phyloP scores from a whole-genome alignment of 2,888 invertebrate species.

The Ophonus ardosiacus region DNA sequence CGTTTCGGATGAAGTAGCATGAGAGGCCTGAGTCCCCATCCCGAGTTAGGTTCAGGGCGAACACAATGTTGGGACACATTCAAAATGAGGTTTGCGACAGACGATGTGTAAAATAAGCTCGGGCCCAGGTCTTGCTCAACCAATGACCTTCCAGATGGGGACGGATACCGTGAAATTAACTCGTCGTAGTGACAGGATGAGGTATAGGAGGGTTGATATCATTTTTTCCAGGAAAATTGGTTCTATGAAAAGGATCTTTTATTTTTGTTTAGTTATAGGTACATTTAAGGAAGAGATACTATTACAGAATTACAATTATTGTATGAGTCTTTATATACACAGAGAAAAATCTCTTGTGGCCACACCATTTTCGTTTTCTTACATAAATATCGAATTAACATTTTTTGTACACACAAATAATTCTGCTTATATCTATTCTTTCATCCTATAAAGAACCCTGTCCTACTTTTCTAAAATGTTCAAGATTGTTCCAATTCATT shows the following conservation, averaged over 20 bases:
- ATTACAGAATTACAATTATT: too few relatives aligned
- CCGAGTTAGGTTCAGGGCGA: background rate
- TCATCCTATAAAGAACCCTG: too few relatives aligned
- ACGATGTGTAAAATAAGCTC: constrained; percentile 62
- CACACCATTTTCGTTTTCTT: too few relatives aligned
- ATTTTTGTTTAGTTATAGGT: background rate
- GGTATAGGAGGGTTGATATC: background rate
- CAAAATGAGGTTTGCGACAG: constrained; percentile 62
- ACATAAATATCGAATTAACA: too few relatives aligned
- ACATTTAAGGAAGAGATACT: too few relatives aligned
- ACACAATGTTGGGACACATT: constrained; percentile 27
- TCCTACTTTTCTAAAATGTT: too few relatives aligned
- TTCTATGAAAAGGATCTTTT: background rate
- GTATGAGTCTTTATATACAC: too few relatives aligned
- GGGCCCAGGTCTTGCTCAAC: constrained; percentile 24
- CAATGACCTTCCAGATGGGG: constrained; percentile 1
- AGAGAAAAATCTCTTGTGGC: too few relatives aligned
- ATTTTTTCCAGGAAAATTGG: background rate
- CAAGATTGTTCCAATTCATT: too few relatives aligned
- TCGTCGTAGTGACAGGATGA: background rate
- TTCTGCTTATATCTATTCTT: too few relatives aligned
- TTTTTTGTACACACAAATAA: too few relatives aligned
- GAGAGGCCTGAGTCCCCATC: background rate
- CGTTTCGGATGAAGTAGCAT: constrained; percentile 9
- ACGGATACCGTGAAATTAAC: constrained; percentile 34